Evolutionary conservation across 2,888 invertebrate species (phyloP), one percentile per base, ranked within the genome.

Genomic region (Aromia moschata): DNA sequence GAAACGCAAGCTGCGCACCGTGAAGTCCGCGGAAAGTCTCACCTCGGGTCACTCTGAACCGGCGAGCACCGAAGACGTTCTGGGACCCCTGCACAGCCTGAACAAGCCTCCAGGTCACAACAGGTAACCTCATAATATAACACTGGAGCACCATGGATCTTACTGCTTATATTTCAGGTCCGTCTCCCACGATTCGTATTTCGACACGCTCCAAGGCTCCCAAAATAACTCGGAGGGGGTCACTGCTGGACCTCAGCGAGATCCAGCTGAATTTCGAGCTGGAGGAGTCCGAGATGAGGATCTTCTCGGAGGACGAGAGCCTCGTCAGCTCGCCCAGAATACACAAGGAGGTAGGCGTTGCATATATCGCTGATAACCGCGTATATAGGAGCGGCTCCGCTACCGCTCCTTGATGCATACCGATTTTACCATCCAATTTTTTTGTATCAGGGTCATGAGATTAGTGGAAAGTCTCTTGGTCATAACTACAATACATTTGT

Each of bases 161-260:
- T 25, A 25, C 3, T 7, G 25, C 3, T 3, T 7, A 7, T 46
- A 12, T 30, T 46, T 20, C 66, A 85, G 89, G 44, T 94, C 94
- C 0, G 92, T 94, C 0, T 94, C 94, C 0, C 95, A 96, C 80
- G 96, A 96, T 79, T 96, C 95, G 0, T 96, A 96, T 82, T 96
- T 96, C 82, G 94, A 95, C 84, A 88, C 84, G 70, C 87, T 85
- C 84, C 88, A 82, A 84, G 89, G 80, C 55, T 81, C 81, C 5
- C 80, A 80, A 58, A 79, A 80, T 64, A 81, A 83, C 74, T 70
- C 83, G 62, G 69, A 84, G 72, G 75, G n/a, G 80, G 70, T 69
- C 81, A 61, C 57, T 84, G 11, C 79, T 88, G 17, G 94, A 94
- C 80, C 83, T 94, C 49, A 92, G 92, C n/a, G 93, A 92, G 75